phyloP scores from a whole-genome alignment of 1,140 invertebrate genomes.

The Pseudobourletiella spinata region DNA sequence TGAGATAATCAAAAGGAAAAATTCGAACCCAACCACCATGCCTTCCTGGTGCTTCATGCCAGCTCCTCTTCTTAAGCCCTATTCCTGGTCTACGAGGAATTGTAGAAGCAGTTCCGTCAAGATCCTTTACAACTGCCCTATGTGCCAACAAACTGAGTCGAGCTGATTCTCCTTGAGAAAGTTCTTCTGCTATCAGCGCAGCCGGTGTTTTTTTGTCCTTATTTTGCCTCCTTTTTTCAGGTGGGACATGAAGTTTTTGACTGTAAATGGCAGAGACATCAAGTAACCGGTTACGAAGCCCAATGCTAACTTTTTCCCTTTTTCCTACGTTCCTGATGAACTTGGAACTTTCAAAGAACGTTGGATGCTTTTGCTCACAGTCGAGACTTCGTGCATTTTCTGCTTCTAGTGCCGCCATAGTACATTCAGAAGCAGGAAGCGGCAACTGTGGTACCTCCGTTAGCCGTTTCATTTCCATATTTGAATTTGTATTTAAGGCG shows the following conservation, averaged over 20 bases:
- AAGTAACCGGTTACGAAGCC: background rate
- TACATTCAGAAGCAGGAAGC: background rate
- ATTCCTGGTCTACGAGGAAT: conserved; percentile 1
- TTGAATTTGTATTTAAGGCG: background rate
- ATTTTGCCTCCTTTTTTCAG: background rate
- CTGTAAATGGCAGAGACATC: background rate
- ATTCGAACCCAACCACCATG: conserved; percentile 19
- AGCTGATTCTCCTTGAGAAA: background rate
- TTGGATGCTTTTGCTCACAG: background rate
- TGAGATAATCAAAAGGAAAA: conserved; percentile 15
- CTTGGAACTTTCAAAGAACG: background rate
- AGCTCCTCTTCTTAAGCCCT: background rate
- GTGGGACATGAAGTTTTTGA: too few species aligned
- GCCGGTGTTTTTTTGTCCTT: background rate
- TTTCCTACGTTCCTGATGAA: background rate
- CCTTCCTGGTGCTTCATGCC: conserved; percentile 3
- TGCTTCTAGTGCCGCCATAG: background rate
- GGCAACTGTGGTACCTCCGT: background rate
- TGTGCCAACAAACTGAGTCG: background rate
- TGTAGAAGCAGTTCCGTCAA: background rate
- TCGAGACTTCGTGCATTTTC: background rate
- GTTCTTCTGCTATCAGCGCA: background rate
- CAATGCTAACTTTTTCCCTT: background rate
- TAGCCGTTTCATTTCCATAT: background rate
- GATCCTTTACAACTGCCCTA: background rate